phyloP scores from a whole-genome alignment of 2,797 vertebrate species.

The Trachops cirrhosus region DNA sequence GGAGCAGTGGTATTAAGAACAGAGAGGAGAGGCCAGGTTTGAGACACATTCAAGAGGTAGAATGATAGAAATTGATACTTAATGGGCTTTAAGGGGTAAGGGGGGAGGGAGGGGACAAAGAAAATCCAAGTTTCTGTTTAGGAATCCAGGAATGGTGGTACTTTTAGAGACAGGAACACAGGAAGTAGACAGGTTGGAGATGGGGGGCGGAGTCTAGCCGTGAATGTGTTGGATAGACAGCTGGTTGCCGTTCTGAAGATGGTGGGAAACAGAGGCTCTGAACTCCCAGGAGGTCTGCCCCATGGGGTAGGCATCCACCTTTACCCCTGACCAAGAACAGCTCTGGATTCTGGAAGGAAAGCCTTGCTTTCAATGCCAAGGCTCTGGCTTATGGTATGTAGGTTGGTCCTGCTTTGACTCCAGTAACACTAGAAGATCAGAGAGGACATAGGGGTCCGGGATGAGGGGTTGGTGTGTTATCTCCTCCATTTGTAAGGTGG shows the following conservation, averaged over 20 bases:
- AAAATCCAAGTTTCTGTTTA: neutral
- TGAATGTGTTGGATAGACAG: neutral
- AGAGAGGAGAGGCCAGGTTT: neutral
- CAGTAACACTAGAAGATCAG: conserved; percentile 18
- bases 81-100: neutral
- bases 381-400: neutral
- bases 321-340: neutral
- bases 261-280: neutral
- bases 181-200: neutral
- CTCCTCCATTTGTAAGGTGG: conserved; percentile 78
- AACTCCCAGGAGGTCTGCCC: neutral
- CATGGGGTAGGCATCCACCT: neutral
- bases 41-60: neutral
- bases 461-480: conserved; percentile 58
- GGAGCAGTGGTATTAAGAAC: neutral
- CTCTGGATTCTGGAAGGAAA: conserved; percentile 13
- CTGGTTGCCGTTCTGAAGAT: neutral
- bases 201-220: neutral
- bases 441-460: neutral
- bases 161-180: neutral
- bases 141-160: neutral
- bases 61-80: neutral
- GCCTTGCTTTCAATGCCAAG: neutral
- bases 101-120: neutral
- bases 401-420: conserved; percentile 2